Evolutionary conservation across 2,888 invertebrate genomes (phyloP).

Genomic region (Chrysina gloriosa): DNA sequence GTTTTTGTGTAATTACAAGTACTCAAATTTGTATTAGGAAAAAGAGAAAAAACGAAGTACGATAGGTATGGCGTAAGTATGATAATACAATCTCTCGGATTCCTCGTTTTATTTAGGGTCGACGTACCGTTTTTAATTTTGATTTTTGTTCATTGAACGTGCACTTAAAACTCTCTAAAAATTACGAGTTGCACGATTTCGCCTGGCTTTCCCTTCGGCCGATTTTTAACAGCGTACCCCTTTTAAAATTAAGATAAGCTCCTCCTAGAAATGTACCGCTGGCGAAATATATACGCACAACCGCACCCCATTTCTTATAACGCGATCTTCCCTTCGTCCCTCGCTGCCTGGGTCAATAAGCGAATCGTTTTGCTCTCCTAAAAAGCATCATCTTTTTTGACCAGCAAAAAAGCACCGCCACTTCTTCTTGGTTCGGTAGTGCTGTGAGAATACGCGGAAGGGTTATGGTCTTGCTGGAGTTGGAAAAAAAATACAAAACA

Average conservation of each 20-base stretch:
- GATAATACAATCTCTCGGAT: too few relatives aligned
- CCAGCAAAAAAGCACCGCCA: slow-evolving; percentile 50
- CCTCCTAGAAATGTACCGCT: slow-evolving; percentile 6
- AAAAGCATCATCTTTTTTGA: slow-evolving; percentile 54
- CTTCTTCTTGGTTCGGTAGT: neutral
- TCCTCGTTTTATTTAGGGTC: too few relatives aligned
- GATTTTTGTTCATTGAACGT: too few relatives aligned
- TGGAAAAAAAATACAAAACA: slow-evolving; percentile 57
- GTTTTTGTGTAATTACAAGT: slow-evolving; percentile 8
- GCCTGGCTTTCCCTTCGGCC: neutral
- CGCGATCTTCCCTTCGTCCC: neutral
- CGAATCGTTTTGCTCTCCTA: slow-evolving; percentile 27
- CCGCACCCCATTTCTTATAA: neutral
- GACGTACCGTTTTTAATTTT: too few relatives aligned
- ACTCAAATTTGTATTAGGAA: neutral
- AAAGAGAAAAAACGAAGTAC: too few relatives aligned
- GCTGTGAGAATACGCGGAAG: slow-evolving; percentile 60
- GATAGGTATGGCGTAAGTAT: too few relatives aligned
- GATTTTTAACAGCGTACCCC: neutral
- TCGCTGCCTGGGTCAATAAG: slow-evolving; percentile 24
- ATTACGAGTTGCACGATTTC: too few relatives aligned
- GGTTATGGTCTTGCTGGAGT: slow-evolving; percentile 54
- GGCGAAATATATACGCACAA: neutral
- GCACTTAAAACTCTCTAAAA: too few relatives aligned
- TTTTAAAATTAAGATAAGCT: neutral